Conservation (phyloP, 30 jellyfish, hydroid and myxozoan species). For the Hydractinia symbiolongicarpus region DNA sequence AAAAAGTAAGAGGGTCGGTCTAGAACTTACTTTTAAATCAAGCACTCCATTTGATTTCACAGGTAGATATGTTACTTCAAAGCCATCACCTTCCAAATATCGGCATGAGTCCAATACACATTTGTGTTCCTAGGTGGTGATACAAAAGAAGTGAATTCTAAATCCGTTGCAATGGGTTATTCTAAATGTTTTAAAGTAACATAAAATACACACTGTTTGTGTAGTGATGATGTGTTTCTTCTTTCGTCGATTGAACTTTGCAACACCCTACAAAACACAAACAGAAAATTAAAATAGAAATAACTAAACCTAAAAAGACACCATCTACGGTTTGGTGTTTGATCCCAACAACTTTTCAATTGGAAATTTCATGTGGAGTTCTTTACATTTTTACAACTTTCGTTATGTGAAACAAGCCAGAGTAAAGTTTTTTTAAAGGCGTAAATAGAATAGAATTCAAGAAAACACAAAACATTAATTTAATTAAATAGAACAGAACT, state of each 20-base stretch:
- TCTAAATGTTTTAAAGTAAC: not conserved
- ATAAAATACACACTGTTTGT: constrained; percentile 73
- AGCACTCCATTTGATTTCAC: constrained; percentile 75
- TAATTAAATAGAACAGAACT: not conserved
- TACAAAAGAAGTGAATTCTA: not conserved
- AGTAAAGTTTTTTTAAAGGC: no score
- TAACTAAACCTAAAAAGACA: not conserved
- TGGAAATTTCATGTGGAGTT: no score
- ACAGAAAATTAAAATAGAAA: not conserved
- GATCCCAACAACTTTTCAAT: no score
- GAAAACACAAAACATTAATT: no score
- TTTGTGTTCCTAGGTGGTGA: constrained; percentile 80
- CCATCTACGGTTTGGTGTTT: no score
- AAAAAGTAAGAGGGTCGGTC: no score
- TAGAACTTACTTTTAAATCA: constrained; percentile 46
- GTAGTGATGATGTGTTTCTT: constrained; percentile 95
- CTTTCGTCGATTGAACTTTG: constrained; percentile 76
- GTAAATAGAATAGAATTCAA: no score
- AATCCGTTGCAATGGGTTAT: not conserved
- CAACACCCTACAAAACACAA: constrained; percentile 71
- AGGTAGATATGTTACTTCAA: constrained; percentile 94
- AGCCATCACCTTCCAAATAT: constrained; percentile 88
- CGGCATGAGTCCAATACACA: constrained; percentile 99
- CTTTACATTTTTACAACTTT: no score
- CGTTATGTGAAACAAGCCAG: no score